These are phyloP conservation scores for Grantiella picta DNA, from an alignment of 2,113 vertebrate genomes.

Conservation along the genomic window DNA sequence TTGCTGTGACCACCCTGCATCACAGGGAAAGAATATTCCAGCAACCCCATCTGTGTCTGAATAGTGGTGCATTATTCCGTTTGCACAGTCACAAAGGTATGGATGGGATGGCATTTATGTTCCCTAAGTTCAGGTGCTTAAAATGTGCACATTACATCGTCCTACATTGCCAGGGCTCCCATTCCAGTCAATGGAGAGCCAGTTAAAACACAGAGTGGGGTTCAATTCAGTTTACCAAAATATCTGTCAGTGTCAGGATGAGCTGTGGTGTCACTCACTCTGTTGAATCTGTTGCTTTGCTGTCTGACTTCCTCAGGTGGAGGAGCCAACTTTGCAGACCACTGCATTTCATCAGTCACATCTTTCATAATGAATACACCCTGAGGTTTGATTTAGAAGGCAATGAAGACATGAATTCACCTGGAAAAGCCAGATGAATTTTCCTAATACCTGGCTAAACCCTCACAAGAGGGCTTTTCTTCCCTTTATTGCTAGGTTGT, in stretches of 20 bases:
- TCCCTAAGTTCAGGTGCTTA: background rate
- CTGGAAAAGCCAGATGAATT: background rate
- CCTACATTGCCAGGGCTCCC: background rate
- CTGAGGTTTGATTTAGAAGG: background rate
- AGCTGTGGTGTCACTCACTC: background rate
- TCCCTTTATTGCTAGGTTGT: background rate
- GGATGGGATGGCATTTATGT: background rate
- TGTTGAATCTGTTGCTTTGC: background rate
- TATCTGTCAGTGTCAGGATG: background rate
- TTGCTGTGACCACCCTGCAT: background rate
- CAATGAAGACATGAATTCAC: background rate
- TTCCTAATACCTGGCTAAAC: background rate
- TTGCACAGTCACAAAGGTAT: background rate
- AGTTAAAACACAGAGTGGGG: background rate
- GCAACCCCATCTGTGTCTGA: background rate
- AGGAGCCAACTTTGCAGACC: background rate
- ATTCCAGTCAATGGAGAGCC: fast-evolving
- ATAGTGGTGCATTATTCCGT: background rate
- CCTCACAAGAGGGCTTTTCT: background rate
- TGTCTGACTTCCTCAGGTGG: background rate
- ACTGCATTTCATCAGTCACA: background rate
- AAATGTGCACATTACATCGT: background rate
- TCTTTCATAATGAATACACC: background rate
- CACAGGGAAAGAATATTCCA: background rate
- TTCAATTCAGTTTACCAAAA: background rate